These are phyloP conservation scores for Scaptodrosophila latifasciaeformis DNA, from an alignment of 2,888 invertebrate genomes.

Conservation along the genomic window DNA sequence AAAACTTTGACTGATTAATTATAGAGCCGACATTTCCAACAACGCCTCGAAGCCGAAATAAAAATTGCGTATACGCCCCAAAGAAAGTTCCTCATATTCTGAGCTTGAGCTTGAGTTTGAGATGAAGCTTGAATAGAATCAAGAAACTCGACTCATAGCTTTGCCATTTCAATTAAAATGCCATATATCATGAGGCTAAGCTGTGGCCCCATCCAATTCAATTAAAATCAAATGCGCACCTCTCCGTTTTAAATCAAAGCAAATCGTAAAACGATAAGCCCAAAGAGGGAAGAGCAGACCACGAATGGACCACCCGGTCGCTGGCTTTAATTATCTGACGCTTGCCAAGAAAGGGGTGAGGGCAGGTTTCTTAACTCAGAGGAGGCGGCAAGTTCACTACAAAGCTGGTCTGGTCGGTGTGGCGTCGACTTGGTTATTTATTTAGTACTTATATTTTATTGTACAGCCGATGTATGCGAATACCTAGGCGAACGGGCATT, in stretches of 20 bases:
- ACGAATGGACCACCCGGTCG: slow-evolving; percentile 44
- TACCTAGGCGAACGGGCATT: slow-evolving; percentile 17
- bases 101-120: no score
- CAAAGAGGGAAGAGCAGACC: neutral
- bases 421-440: slow-evolving; percentile 30
- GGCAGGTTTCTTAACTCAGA: no score
- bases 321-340: slow-evolving; percentile 38
- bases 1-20: neutral
- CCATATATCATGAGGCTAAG: slow-evolving; percentile 45
- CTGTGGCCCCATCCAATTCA: slow-evolving; percentile 45
- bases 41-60: neutral
- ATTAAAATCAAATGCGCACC: slow-evolving; percentile 66
- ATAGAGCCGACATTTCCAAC: neutral
- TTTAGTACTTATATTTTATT: slow-evolving; percentile 49
- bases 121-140: no score
- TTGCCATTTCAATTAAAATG: slow-evolving; percentile 63
- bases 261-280: slow-evolving; percentile 57
- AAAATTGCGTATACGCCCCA: neutral
- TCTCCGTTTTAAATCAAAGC: slow-evolving; percentile 52
- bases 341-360: neutral
- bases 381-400: neutral
- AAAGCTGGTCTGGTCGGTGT: neutral
- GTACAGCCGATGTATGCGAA: slow-evolving; percentile 30
- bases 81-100: no score
- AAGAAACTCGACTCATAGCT: no score